phyloP scores from a whole-genome alignment of 2,113 vertebrate species.

The Dascyllus trimaculatus region DNA sequence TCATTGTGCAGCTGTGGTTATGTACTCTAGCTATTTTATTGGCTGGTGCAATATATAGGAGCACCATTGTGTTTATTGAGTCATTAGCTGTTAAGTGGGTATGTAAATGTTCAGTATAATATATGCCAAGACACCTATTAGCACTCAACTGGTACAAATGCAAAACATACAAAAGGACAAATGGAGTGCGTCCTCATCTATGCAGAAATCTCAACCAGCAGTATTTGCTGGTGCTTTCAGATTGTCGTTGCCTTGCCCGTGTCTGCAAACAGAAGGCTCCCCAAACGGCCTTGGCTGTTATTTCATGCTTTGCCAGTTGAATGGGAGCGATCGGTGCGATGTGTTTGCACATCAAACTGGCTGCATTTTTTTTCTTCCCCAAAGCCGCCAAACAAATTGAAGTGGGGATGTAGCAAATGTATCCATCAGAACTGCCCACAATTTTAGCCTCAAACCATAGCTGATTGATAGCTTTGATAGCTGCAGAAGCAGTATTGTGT shows the following conservation, averaged over 20 bases:
- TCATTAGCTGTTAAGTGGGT: not conserved
- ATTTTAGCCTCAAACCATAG: slow-evolving; percentile 64
- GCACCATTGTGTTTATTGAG: not conserved
- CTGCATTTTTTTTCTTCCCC: slow-evolving; percentile 44
- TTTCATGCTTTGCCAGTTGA: slow-evolving; percentile 62
- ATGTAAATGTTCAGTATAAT: not conserved
- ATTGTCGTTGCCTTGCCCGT: not conserved
- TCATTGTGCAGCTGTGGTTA: not conserved
- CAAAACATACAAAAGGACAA: slow-evolving; percentile 16
- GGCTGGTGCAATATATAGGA: not conserved
- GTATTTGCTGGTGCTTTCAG: slow-evolving; percentile 22
- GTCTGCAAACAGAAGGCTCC: slow-evolving; percentile 56
- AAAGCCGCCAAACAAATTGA: slow-evolving; percentile 75
- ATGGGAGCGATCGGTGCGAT: slow-evolving; percentile 50
- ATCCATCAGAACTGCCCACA: slow-evolving; percentile 71
- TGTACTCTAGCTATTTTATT: not conserved
- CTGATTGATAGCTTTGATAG: slow-evolving; percentile 77
- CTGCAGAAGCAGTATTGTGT: slow-evolving; percentile 29
- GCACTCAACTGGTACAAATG: not conserved
- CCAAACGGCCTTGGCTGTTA: slow-evolving; percentile 51
- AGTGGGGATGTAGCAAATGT: slow-evolving; percentile 71
- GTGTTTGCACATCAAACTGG: slow-evolving; percentile 57
- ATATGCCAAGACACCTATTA: not conserved
- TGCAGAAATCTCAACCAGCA: slow-evolving; percentile 27
- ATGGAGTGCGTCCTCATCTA: slow-evolving; percentile 18